Percentiles rank a stretch among this genome's conserved stretches.
Conservation (phyloP, 1,140 invertebrate species). For the Aphelinus atriplicis region DNA sequence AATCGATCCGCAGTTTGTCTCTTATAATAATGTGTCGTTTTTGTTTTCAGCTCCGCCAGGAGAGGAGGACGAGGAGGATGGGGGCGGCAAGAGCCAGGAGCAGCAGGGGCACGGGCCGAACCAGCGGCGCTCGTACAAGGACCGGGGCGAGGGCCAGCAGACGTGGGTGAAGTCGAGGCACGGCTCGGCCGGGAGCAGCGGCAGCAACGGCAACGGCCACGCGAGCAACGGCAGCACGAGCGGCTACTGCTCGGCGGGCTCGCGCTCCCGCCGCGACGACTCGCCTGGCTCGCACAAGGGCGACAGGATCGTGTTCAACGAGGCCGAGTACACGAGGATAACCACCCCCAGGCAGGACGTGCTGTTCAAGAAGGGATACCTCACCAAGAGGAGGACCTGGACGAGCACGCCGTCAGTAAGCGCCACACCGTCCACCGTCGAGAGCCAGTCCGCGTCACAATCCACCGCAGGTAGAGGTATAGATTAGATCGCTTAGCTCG, state of each 20-base stretch:
- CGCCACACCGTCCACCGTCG: slow-evolving; percentile 63
- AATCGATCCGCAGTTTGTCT: too few species aligned
- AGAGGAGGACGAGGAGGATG: slow-evolving; percentile 62
- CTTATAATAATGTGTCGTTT: too few species aligned
- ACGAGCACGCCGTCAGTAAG: slow-evolving; percentile 59
- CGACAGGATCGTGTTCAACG: slow-evolving; percentile 58
- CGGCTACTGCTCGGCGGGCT: slow-evolving; percentile 49
- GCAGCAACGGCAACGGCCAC: not conserved
- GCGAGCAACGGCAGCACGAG: slow-evolving; percentile 41
- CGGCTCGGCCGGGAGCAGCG: slow-evolving; percentile 8
- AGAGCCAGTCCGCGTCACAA: slow-evolving; percentile 64
- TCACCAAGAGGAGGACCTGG: slow-evolving; percentile 70
- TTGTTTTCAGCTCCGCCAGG: slow-evolving; percentile 56
- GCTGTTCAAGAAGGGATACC: slow-evolving; percentile 78
- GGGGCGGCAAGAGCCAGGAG: slow-evolving; percentile 19
- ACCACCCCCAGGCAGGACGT: slow-evolving; percentile 77
- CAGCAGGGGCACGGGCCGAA: not conserved
- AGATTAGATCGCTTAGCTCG: slow-evolving; percentile 5
- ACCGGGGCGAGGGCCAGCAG: slow-evolving; percentile 27
- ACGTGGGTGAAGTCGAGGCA: slow-evolving; percentile 21
- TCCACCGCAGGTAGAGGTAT: slow-evolving; percentile 64
- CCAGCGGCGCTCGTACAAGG: not conserved
- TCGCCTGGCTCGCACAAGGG: slow-evolving; percentile 42
- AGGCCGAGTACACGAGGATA: slow-evolving; percentile 77
- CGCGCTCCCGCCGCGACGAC: slow-evolving; percentile 50